Evolutionary conservation across 1,140 invertebrate species (phyloP), one percentile per base, ranked within the genome.

Genomic region (Luehdorfia chinensis): DNA sequence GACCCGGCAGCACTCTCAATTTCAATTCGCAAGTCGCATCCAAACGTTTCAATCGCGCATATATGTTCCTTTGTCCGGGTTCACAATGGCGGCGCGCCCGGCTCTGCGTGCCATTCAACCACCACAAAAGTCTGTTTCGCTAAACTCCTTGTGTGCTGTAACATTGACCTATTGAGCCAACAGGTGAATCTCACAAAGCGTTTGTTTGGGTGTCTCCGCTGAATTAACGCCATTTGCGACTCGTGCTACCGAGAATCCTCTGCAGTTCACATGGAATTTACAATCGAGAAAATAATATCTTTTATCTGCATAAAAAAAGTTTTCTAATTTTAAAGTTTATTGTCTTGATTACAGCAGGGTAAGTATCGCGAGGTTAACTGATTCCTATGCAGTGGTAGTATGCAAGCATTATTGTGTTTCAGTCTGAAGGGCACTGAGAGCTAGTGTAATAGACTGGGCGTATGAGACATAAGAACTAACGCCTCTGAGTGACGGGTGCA

Each of bases 91-190:
- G 56, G 59, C 66, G 53, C 68, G 59, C 54, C 52, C 33, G 23
- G 46, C 34, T 39, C 66, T 67, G 71, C 73, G 66, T 68, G 62
- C 75, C 57, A 80, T 84, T 75, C 75, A 81, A 48, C 65, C 47
- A 52, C 61, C 71, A 76, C 75, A 81, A 78, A 81, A 83, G 68
- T 83, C 65, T 76, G 70, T 79, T 78, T 76, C 60, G 60, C 78
- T 73, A 78, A 77, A 73, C 75, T 80, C 71, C 76, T 76, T 76
- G 63, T 73, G 52, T 68, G 58, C 64, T 77, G 71, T 79, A 84
- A 80, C 77, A 81, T 78, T 84, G 79, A 81, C 77, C 77, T 79
- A 84, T 78, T 81, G 77, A 77, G 69, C 75, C 73, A 75, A 74
- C 73, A 78, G 75, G 75, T 79, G 75, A 72, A 59, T 59, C 46